These are phyloP conservation scores for Thera britannica DNA, from an alignment of 2,888 invertebrate genomes.

Conservation along the genomic window DNA sequence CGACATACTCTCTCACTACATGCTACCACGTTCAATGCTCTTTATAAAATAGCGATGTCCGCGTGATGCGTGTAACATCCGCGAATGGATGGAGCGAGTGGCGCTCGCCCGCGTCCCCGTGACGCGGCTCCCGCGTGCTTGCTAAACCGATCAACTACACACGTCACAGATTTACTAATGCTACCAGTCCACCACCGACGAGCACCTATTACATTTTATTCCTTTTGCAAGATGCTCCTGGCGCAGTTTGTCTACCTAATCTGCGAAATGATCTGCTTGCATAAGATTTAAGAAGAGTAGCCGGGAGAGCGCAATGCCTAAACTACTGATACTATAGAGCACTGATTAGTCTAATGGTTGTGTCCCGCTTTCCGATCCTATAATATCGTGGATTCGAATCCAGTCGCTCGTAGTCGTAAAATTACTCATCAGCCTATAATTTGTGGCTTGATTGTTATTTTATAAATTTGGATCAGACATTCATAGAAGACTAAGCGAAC, in stretches of 20 bases:
- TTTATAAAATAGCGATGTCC: slow-evolving; percentile 50
- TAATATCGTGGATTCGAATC: no score
- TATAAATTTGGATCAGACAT: no score
- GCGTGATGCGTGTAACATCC: slow-evolving; percentile 62
- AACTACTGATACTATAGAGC: no score
- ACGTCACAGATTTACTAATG: slow-evolving; percentile 73
- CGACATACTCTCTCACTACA: slow-evolving; percentile 68
- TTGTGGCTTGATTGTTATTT: no score
- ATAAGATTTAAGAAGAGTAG: background rate
- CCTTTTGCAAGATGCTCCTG: slow-evolving; percentile 53
- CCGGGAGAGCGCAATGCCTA: no score
- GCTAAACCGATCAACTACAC: slow-evolving; percentile 70
- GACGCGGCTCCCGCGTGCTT: slow-evolving; percentile 53
- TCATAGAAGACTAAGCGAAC: no score
- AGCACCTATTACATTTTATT: slow-evolving; percentile 58
- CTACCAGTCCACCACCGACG: slow-evolving; percentile 42
- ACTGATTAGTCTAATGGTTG: no score
- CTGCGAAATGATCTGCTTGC: background rate
- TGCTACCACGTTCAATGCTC: slow-evolving; percentile 46
- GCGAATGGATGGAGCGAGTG: slow-evolving; percentile 62
- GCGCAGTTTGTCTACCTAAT: slow-evolving; percentile 36
- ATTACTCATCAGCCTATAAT: no score
- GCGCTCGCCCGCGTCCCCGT: slow-evolving; percentile 39
- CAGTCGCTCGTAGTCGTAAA: no score
- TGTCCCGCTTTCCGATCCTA: no score